Base-by-base conservation (phyloP, 2,888 invertebrate species). In the Caenorhabditis zanzibari region DNA sequence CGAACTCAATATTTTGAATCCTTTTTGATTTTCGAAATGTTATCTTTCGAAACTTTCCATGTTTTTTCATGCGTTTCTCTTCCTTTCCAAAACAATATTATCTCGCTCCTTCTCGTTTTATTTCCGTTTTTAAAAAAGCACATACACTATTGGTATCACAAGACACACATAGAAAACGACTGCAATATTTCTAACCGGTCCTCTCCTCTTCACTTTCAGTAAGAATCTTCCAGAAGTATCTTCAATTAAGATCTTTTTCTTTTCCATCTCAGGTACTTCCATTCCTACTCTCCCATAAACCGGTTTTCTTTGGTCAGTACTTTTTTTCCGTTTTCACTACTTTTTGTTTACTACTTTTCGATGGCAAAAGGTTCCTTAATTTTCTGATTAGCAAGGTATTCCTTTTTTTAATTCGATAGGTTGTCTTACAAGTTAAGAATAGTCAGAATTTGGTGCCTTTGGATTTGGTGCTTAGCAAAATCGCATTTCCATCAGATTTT, bases 211-310 rank as follows among this genome's bases (percentile, higher is more conserved):
- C 63, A 44, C 38, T 38, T 54, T 54, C 56, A 56, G 56, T 10
- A 59, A 59, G 47, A 66, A 63, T 54, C 22, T 63, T 77, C 77
- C 64, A 77, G 61, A 54, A 69, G 77, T 68, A 38, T 56, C 66
- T 35, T 59, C 47, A 71, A 68, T 61, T 68, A 49, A 66, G 68
- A 47, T 41, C 47, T 64, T 38, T n/a, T 49, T 54, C 52, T 54
- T 22, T 24, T 54, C 22, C 12, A 22, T 61, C 28, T 59, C 59
- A 41, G 28, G 22, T 41, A 38, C 54, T 44, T 52, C 28, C 26
- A 44, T 41, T 10, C 19, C 24, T 26, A 22, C 59, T 26, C 32
- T 22, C 22, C 35, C n/a, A 22, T 16, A 28, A 74, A 74, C 74
- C 74, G 64, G 74, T 74, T 74, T 24, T 63, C n/a, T 22, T 49